Percentiles rank a stretch among this genome's conserved stretches.
Evolutionary conservation across 2,888 invertebrate genomes (phyloP).

Genomic region (Ormyrus nitidulus): DNA sequence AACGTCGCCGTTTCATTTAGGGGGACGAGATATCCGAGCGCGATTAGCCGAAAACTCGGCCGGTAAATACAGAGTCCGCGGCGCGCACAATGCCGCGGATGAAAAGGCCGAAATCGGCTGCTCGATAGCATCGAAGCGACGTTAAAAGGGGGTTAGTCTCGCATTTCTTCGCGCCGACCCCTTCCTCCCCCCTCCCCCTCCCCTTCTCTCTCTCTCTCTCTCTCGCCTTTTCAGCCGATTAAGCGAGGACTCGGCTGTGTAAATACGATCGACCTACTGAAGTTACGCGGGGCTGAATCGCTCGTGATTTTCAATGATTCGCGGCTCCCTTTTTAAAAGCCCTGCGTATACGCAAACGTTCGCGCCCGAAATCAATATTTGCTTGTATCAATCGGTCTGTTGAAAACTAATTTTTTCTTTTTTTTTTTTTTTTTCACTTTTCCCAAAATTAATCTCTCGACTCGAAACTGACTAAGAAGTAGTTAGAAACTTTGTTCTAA

Average conservation of each 20-base stretch:
- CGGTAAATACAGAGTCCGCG: background rate
- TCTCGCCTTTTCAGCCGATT: constrained; percentile 29
- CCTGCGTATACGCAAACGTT: too few relatives aligned
- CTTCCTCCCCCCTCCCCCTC: background rate
- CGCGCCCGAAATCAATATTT: too few relatives aligned
- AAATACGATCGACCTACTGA: constrained; percentile 34
- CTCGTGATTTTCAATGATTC: constrained; percentile 37
- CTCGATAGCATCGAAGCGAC: constrained; percentile 25
- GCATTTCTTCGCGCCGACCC: background rate
- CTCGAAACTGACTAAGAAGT: too few relatives aligned
- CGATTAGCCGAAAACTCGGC: background rate
- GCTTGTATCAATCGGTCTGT: too few relatives aligned
- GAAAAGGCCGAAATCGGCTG: constrained; percentile 13
- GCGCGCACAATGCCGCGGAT: background rate
- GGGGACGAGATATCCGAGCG: background rate
- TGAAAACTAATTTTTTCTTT: too few relatives aligned
- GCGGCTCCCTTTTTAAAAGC: too few relatives aligned
- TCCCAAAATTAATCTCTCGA: too few relatives aligned
- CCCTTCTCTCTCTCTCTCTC: constrained; percentile 11
- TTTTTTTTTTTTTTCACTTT: too few relatives aligned
- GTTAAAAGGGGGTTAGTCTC: background rate
- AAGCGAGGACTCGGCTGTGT: constrained; percentile 26
- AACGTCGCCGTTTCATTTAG: background rate
- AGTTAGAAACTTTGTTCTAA: too few relatives aligned
- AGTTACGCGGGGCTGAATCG: constrained; percentile 15